phyloP scores from a whole-genome alignment of 2,797 vertebrate species.

The Lutjanus campechanus region DNA sequence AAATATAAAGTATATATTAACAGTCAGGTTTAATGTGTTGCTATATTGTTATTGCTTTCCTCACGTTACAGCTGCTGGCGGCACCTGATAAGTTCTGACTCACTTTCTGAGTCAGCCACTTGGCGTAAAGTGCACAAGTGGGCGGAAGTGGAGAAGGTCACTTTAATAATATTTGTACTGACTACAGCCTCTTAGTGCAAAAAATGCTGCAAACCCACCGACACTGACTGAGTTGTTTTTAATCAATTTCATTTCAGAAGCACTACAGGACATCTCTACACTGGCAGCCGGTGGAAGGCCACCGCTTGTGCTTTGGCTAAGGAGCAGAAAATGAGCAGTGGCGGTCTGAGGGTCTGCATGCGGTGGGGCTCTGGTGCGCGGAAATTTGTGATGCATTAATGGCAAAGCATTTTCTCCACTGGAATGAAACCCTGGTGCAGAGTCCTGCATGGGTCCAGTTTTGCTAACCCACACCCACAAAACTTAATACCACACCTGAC shows the following conservation, averaged over 20 bases:
- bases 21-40: neutral
- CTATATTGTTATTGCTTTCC: slow-evolving; percentile 22
- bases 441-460: too few relatives aligned
- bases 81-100: slow-evolving; percentile 3
- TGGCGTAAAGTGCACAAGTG: slow-evolving; percentile 29
- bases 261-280: slow-evolving; percentile 8
- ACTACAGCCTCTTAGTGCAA: slow-evolving; percentile 18
- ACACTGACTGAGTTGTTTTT: slow-evolving; percentile 40
- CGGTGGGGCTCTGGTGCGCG: neutral
- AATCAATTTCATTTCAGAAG: slow-evolving; percentile 42
- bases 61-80: neutral
- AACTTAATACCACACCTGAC: too few relatives aligned
- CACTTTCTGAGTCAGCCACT: neutral
- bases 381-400: neutral
- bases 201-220: slow-evolving; percentile 13
- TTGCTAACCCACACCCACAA: too few relatives aligned
- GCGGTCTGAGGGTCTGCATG: neutral
- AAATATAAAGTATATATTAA: neutral
- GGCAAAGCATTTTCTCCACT: neutral
- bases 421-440: too few relatives aligned
- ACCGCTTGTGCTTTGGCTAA: slow-evolving; percentile 20
- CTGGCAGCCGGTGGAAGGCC: slow-evolving; percentile 35
- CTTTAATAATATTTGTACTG: slow-evolving; percentile 42
- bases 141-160: slow-evolving; percentile 41
- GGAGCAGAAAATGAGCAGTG: slow-evolving; percentile 4